A percentile compares a stretch with the other conserved stretches of the same genome.
Conservation (phyloP, 1,140 invertebrate species). For the Episyrphus balteatus region DNA sequence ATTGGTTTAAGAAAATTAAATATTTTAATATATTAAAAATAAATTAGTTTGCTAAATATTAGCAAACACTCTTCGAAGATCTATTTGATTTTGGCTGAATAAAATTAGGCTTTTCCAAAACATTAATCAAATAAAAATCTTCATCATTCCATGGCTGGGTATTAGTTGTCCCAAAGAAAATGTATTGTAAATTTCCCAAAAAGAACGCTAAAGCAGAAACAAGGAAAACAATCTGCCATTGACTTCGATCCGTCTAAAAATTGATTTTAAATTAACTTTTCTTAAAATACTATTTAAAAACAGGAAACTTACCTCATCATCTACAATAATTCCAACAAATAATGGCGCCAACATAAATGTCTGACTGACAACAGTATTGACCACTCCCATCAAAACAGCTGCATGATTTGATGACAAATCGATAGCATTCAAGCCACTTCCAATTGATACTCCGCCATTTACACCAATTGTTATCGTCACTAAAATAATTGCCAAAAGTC, state of each 20-base stretch:
- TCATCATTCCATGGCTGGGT: conserved; percentile 53
- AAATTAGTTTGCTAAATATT: no score
- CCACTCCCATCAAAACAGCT: conserved; percentile 55
- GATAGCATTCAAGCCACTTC: conserved; percentile 54
- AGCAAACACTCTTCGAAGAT: no score
- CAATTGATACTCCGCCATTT: conserved; percentile 63
- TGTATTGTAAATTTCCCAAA: conserved; percentile 54
- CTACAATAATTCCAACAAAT: conserved; percentile 48
- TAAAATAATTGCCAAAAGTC: conserved; percentile 45
- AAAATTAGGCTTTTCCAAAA: no score
- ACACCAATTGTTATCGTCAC: conserved; percentile 59
- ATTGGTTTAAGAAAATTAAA: no score
- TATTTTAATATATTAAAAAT: no score
- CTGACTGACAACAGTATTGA: conserved; percentile 61
- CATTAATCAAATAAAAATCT: conserved; percentile 38
- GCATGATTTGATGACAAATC: conserved; percentile 68
- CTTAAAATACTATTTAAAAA: no score
- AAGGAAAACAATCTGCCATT: conserved; percentile 68
- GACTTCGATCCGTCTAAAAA: conserved; percentile 38
- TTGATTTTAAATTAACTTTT: no score
- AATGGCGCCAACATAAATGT: conserved; percentile 59
- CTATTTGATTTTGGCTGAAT: no score
- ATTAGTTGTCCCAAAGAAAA: conserved; percentile 52
- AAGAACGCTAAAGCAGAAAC: conserved; percentile 59
- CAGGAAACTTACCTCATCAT: conserved; percentile 48